phyloP scores from a whole-genome alignment of 2,797 vertebrate genomes.

The Sphenopsis melanotis region DNA sequence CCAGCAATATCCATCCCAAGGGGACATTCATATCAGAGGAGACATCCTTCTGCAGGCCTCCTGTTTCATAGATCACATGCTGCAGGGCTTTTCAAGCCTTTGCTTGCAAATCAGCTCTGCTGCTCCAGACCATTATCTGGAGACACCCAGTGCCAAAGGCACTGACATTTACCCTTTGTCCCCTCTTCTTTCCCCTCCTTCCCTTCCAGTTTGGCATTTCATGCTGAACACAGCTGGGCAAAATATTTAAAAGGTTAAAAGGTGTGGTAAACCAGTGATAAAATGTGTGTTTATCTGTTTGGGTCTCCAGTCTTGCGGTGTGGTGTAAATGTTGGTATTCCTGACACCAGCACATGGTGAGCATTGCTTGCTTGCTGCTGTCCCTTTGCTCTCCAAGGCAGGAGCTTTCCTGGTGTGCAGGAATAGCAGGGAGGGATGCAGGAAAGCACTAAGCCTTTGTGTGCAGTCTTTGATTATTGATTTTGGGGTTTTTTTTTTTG shows the following conservation, averaged over 20 bases:
- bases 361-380: neutral
- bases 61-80: constrained; percentile 23
- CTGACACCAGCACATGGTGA: neutral
- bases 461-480: neutral
- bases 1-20: constrained; percentile 60
- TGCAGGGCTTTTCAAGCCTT: constrained; percentile 26
- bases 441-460: neutral
- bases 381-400: neutral
- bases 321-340: neutral
- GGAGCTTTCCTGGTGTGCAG: neutral
- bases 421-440: neutral
- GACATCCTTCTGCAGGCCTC: constrained; percentile 49
- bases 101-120: constrained; percentile 16
- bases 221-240: neutral
- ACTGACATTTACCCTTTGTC: neutral
- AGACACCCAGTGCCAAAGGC: neutral
- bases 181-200: neutral
- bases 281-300: neutral
- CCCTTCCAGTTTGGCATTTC: neutral
- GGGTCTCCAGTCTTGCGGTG: neutral
- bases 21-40: constrained; percentile 52
- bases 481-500: neutral
- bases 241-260: neutral
- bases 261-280: neutral
- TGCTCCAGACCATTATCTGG: neutral